A percentile compares a stretch with the other conserved stretches of the same genome.
phyloP scores from a whole-genome alignment of 2,797 vertebrate species.

The Sardinella longiceps region DNA sequence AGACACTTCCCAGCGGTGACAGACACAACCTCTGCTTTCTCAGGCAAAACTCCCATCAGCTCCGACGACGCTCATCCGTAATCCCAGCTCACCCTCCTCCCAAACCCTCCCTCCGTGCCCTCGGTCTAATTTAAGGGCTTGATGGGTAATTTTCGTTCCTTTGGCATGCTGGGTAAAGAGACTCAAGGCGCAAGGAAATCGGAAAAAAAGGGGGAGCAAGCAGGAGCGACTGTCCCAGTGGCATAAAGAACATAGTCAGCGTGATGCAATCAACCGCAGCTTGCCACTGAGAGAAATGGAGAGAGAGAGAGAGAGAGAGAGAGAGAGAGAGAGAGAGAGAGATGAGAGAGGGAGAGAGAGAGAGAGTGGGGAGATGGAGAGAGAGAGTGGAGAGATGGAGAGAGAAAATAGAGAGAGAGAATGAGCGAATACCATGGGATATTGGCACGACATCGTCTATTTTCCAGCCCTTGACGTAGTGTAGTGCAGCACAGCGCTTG shows the following conservation, averaged over 20 bases:
- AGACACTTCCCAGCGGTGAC: neutral
- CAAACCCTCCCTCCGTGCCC: neutral
- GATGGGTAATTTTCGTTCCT: neutral
- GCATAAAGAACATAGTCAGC: constrained; percentile 25
- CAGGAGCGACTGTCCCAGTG: neutral
- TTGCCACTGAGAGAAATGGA: neutral
- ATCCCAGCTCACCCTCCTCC: neutral
- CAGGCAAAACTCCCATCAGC: constrained; percentile 4
- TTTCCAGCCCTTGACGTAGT: constrained; percentile 23
- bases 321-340: neutral
- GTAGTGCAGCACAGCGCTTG: constrained; percentile 15
- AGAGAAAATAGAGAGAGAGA: neutral
- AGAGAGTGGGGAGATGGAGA: neutral
- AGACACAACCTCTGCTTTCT: neutral
- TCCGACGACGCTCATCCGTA: neutral
- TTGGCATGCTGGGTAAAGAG: constrained; percentile 5
- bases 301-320: neutral
- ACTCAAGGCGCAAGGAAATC: neutral
- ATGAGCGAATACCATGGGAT: neutral
- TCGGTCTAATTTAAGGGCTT: neutral
- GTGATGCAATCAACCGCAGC: constrained; percentile 16
- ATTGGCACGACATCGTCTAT: neutral
- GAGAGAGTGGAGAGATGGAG: neutral
- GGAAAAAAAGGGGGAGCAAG: neutral
- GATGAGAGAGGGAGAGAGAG: neutral